Conservation (phyloP, 2,888 invertebrate genomes). For the Trachelus tabidus region DNA sequence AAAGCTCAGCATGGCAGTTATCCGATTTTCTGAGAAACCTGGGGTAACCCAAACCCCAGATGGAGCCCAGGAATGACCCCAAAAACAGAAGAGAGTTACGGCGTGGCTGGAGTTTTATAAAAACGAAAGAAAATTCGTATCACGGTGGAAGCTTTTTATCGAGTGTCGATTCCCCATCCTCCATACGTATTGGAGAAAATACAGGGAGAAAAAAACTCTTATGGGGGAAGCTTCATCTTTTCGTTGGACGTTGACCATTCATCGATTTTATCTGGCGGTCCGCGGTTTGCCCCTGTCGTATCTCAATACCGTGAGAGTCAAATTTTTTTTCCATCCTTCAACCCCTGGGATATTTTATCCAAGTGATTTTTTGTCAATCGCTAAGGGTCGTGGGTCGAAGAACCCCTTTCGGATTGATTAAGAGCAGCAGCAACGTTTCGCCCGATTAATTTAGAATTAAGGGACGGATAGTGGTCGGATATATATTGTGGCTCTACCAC, state of each 20-base stretch:
- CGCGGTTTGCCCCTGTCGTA: neutral
- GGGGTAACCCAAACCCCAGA: neutral
- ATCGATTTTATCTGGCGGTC: constrained; percentile 18
- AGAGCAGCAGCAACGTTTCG: neutral
- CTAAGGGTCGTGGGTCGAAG: neutral
- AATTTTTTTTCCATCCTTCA: constrained; percentile 12
- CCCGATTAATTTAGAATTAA: neutral
- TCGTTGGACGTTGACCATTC: constrained; percentile 21
- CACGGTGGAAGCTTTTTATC: neutral
- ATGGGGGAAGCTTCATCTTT: neutral
- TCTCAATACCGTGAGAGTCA: neutral
- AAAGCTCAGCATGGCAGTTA: neutral
- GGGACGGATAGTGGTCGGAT: neutral
- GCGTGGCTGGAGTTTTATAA: neutral
- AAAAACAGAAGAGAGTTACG: neutral
- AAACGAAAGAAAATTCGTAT: neutral
- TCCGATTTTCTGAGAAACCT: neutral
- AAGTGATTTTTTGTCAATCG: neutral
- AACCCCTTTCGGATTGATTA: neutral
- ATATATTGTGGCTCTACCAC: neutral
- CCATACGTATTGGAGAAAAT: neutral
- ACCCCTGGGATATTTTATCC: neutral
- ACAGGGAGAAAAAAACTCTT: neutral
- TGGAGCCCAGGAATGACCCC: neutral
- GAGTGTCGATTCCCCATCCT: neutral